phyloP scores from a whole-genome alignment of 2,888 invertebrate genomes.

The Papilio gigon region DNA sequence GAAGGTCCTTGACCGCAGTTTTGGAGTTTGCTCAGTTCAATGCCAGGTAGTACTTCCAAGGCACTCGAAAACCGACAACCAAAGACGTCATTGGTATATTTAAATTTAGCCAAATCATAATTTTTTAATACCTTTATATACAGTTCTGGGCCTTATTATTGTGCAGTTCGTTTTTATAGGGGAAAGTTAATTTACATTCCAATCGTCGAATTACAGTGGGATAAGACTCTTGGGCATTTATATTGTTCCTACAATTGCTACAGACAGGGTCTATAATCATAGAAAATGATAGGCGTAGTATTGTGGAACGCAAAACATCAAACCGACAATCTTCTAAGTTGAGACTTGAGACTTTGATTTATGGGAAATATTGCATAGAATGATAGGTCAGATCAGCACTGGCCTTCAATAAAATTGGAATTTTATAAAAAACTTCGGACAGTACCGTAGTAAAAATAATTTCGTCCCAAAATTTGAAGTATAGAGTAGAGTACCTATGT shows the following conservation, averaged over 20 bases:
- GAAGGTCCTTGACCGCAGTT: constrained; percentile 17
- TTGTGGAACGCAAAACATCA: not conserved
- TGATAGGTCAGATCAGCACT: too few species aligned
- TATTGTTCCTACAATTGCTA: not conserved
- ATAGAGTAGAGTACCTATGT: too few species aligned
- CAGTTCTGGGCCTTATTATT: too few species aligned
- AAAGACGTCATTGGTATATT: not conserved
- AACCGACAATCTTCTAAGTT: not conserved
- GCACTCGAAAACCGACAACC: not conserved
- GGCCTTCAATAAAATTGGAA: not conserved
- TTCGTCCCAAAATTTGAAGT: too few species aligned
- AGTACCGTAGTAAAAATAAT: too few species aligned
- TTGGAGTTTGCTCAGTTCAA: constrained; percentile 25
- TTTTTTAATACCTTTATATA: not conserved
- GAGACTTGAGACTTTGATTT: not conserved
- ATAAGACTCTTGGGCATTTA: not conserved
- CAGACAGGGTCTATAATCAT: not conserved
- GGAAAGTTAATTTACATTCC: not conserved
- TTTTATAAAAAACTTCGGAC: too few species aligned
- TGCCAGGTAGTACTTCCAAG: constrained; percentile 7
- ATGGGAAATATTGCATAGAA: too few species aligned
- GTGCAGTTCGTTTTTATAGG: not conserved
- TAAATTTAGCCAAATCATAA: not conserved
- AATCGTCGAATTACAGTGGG: not conserved
- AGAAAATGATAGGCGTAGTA: constrained; percentile 1